Base-by-base conservation (phyloP, 2,888 invertebrate species). In the Melikaiella ostensackeni region DNA sequence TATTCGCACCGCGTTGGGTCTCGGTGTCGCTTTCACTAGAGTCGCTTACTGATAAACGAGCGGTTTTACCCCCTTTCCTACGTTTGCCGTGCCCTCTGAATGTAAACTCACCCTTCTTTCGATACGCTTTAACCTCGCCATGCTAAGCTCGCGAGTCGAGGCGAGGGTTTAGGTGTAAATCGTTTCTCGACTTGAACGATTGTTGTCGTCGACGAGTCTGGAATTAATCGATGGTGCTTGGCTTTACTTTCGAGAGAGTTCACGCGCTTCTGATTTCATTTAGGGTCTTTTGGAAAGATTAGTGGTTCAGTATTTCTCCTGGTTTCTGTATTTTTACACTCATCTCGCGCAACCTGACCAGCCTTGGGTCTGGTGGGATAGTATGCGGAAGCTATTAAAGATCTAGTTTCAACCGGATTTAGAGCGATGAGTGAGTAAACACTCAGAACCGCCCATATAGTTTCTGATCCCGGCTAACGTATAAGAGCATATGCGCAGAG, bases 31-130 rank as follows among this genome's bases (percentile, higher is more conserved):
- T 91, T 91, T 91, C 90, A 90, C 90, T 89, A 86, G 88, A 88
- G 87, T 90, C 88, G 89, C 88, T 89, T 88, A 87, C 90, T 91
- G 91, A 91, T 91, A 91, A 91, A 91, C 90, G 91, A 91, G 90
- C 91, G 89, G 89, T 90, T 90, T 88, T 86, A 83, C 86, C 85
- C 84, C 77, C 80, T 80, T 77, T 80, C 76, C 74, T 75, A 77
- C 80, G 77, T 78, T 78, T 77, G 76, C 83, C 81, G 79, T 84
- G 82, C 84, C 83, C 84, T 83, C 84, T 86, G 84, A 89, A 88
- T 90, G 89, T 88, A 89, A 89, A 89, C 88, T 88, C 89, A 86
- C 88, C 88, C 87, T 81, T 85, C 82, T 76, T 77, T 75, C 83
- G 84, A 82, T 81, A 82, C 82, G 84, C 80, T 86, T 84, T 84